Conservation (phyloP, 2,113 vertebrate species). For the Calonectris borealis region DNA sequence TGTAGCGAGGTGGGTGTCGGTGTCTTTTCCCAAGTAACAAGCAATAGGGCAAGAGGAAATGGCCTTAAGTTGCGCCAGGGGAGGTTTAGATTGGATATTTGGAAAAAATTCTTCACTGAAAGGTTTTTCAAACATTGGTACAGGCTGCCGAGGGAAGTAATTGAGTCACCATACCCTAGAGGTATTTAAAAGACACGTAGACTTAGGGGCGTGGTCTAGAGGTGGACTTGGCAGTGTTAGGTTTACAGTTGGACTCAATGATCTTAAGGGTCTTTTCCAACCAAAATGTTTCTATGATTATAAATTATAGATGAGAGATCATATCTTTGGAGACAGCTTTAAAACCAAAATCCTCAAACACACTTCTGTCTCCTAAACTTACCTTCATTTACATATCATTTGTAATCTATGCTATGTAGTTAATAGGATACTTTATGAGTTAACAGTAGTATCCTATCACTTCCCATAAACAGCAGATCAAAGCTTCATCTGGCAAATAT, state of each 20-base stretch:
- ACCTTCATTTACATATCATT: neutral
- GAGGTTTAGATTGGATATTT: neutral
- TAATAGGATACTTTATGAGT: neutral
- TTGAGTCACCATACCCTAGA: neutral
- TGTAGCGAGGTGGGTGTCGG: neutral
- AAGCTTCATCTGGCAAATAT: neutral
- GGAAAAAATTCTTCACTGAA: neutral
- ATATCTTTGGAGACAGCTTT: neutral
- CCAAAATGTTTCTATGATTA: neutral
- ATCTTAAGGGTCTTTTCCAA: neutral
- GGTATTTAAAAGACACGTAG: neutral
- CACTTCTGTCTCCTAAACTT: neutral
- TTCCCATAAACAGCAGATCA: neutral
- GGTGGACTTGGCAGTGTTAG: neutral
- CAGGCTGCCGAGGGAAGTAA: neutral
- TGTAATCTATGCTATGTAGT: neutral
- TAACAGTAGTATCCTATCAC: neutral
- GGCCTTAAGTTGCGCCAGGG: neutral
- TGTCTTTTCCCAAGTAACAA: neutral
- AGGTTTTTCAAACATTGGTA: rapidly evolving
- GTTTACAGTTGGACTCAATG: neutral
- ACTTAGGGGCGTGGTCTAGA: neutral
- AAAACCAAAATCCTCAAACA: neutral
- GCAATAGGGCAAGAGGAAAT: neutral
- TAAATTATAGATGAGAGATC: neutral